A percentile compares a stretch with the other conserved stretches of the same genome.
These are phyloP conservation scores for Tuta absoluta DNA, from an alignment of 2,888 invertebrate genomes.

Conservation along the genomic window DNA sequence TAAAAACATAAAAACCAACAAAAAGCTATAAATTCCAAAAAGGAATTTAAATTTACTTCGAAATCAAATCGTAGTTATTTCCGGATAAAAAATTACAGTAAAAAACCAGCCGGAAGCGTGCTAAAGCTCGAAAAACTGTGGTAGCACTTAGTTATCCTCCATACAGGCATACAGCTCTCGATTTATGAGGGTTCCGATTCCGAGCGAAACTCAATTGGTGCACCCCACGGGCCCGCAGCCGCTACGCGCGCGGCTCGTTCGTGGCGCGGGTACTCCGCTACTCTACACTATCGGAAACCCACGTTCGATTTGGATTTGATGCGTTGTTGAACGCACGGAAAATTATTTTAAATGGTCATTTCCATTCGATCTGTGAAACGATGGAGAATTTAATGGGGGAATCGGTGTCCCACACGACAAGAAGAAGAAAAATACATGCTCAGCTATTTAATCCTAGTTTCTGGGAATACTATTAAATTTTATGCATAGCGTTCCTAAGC, in stretches of 20 bases:
- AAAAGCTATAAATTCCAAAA: neutral
- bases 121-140: conserved; percentile 27
- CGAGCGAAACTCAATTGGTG: conserved; percentile 58
- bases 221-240: conserved; percentile 47
- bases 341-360: conserved; percentile 4
- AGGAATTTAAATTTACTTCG: neutral
- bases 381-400: neutral
- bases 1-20: neutral
- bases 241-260: neutral
- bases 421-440: too few species aligned
- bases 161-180: conserved; percentile 36
- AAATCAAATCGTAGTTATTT: conserved; percentile 12
- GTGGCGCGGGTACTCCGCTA: neutral
- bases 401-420: too few species aligned
- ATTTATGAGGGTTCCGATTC: conserved; percentile 62
- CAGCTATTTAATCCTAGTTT: too few species aligned
- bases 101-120: conserved; percentile 16
- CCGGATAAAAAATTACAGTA: conserved; percentile 8
- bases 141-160: conserved; percentile 30
- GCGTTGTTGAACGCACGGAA: neutral
- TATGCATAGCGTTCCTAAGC: too few species aligned
- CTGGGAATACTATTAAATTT: too few species aligned
- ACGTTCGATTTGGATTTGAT: conserved; percentile 4
- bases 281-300: conserved; percentile 7
- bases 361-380: neutral